Evolutionary conservation across 2,888 invertebrate genomes (phyloP), one percentile per base, ranked within the genome.

Genomic region (Camponotus fellah): DNA sequence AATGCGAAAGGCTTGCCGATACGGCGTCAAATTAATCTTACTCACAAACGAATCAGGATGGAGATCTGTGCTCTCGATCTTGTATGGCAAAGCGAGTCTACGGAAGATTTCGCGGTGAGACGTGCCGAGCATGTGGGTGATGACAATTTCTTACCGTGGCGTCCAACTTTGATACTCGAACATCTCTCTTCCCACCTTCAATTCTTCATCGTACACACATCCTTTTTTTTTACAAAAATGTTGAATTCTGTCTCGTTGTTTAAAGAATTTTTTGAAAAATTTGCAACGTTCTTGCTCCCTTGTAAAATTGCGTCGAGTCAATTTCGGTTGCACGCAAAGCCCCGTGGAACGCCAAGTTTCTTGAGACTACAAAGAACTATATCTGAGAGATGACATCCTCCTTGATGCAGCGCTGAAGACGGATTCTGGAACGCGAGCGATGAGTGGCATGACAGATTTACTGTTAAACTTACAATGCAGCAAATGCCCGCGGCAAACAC

Each of bases 111-210:
- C 53, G 37, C 40, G 17, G 3, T n/a, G n/a, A 83, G 83, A 87
- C 81, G 87, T 86, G 83, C 83, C 82, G 53, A 76, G 84, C 74
- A 87, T 87, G 85, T 86, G 88, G 86, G 85, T 87, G 84, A 87
- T 68, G 69, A 71, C 65, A 79, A 66, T 83, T 86, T 84, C 88
- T 86, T 75, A 76, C 68, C 62, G 69, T 83, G 80, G 76, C 80
- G 81, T 75, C 17, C 43, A 40, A 66, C 43, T 5, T n/a, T 37
- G 3, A 12, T 56, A 32, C 40, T 32, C 43, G 9, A 17, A n/a
- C n/a, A 43, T 49, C n/a, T 8, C 21, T 17, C 60, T 60, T 17
- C 12, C 17, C n/a, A 5, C 14, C 56, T 60, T 49, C 17, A 49
- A 37, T 58, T 46, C 43, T 21, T 56, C n/a, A n/a, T 62, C 21